phyloP scores from a whole-genome alignment of 2,797 vertebrate genomes.

The Astyanax mexicanus region DNA sequence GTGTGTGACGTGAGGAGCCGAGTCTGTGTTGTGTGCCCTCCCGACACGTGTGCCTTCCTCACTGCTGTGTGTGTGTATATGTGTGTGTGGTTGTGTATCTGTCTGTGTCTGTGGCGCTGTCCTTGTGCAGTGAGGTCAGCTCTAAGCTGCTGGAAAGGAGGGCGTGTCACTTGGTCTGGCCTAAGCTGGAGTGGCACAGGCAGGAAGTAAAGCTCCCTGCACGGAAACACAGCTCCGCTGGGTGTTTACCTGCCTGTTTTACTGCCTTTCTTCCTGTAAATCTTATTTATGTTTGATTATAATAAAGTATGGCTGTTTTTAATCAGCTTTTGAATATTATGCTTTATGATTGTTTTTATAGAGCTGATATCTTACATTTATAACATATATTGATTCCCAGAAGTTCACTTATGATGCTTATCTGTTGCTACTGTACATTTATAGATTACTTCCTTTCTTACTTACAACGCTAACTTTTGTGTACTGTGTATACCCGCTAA shows the following conservation, averaged over 20 bases:
- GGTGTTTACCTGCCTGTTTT: neutral
- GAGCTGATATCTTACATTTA: too few species aligned
- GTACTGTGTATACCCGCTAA: too few species aligned
- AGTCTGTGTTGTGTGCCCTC: conserved; percentile 24
- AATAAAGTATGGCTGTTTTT: too few species aligned
- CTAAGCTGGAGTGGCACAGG: neutral
- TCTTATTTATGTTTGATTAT: too few species aligned
- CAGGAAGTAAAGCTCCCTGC: neutral
- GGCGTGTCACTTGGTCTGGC: conserved; percentile 31
- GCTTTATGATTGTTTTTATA: too few species aligned
- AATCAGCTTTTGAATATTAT: too few species aligned
- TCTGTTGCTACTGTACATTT: too few species aligned
- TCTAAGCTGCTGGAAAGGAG: conserved; percentile 35
- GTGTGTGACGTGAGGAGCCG: neutral
- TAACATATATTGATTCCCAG: too few species aligned
- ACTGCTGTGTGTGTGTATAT: neutral
- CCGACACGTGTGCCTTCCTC: neutral
- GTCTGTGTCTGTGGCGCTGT: conserved; percentile 21
- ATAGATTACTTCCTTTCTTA: too few species aligned
- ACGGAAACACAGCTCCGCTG: neutral
- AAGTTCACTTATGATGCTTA: too few species aligned
- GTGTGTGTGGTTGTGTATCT: too few species aligned
- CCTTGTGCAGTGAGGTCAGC: conserved; percentile 13
- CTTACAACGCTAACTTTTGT: too few species aligned
- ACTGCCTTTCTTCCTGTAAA: neutral